A percentile compares a stretch with the other conserved stretches of the same genome.
These are phyloP conservation scores for Oncorhynchus mykiss DNA, from an alignment of 2,113 vertebrate genomes.

Conservation along the genomic window DNA sequence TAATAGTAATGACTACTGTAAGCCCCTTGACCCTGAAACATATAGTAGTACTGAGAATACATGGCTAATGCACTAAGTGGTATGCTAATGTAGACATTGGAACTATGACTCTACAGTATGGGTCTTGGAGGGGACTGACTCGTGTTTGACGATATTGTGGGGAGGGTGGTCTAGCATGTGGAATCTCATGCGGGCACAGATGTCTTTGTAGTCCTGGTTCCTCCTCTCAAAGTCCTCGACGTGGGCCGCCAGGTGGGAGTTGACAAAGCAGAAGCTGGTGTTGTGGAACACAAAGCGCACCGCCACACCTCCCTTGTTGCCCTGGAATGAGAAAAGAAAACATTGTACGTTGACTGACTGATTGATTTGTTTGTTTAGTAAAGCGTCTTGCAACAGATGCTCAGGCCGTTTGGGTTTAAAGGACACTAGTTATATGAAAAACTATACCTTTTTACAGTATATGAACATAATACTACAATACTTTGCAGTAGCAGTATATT, in stretches of 20 bases:
- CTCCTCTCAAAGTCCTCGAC: conserved; percentile 94
- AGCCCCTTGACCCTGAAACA: background rate
- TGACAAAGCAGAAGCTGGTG: conserved; percentile 94
- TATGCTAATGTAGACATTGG: background rate
- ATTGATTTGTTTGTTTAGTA: too few species aligned
- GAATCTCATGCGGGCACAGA: conserved; percentile 94
- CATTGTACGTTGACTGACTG: too few species aligned
- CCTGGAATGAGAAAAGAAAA: conserved; percentile 67
- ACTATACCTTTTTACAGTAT: too few species aligned
- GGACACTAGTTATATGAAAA: too few species aligned
- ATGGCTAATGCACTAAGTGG: too few species aligned
- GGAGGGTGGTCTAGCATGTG: conserved; percentile 78
- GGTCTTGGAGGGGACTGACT: conserved; percentile 76
- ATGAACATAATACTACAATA: too few species aligned
- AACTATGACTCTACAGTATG: background rate
- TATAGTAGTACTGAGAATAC: background rate
- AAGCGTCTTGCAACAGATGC: too few species aligned
- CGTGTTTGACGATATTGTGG: conserved; percentile 91
- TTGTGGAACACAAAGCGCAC: conserved; percentile 96
- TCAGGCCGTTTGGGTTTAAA: too few species aligned
- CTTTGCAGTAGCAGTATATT: background rate
- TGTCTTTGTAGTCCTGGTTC: conserved; percentile 98
- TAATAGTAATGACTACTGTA: background rate
- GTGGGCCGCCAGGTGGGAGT: conserved; percentile 93
- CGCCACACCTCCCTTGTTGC: conserved; percentile 96